Evolutionary conservation across 2,797 vertebrate genomes (phyloP), one percentile per base, ranked within the genome.

Genomic region (Chelon labrosus): DNA sequence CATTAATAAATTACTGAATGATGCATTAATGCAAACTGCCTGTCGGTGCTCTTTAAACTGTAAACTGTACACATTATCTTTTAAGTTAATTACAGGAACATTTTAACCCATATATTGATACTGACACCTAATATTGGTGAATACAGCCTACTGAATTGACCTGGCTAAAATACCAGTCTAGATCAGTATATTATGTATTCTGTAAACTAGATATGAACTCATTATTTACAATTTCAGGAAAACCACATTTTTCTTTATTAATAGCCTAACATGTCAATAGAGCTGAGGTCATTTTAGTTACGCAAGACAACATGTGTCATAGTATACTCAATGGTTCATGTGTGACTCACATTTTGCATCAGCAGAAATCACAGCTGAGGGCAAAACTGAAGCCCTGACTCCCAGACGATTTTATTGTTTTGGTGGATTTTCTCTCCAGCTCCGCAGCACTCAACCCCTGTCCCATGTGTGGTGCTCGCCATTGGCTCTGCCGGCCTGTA

Each of bases 401-500:
- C 39, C n/a, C 10, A 20, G 38, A 10, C 22, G 12, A 13, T 55
- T 42, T 7, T 5, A n/a, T 10, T 37, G 25, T 37, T 10, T 10
- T 11, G 53, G 22, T 7, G 7, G 27, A 14, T 54, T 35, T 16
- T 31, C 16, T 8, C 13, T 14, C 5, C 17, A 46, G 44, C n/a
- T 14, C 73, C 58, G 71, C 69, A 76, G 68, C 77, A 7, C 39
- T 67, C 20, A 1, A 63, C 65, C 31, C 74, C 65, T 77, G 80
- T 60, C 74, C 77, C 83, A 70, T 84, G 78, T 69, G 81, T 79
- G 80, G 80, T 77, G 85, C 79, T 75, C 53, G 59, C 86, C 77
- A 95, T 95, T 95, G 94, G 94, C 88, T 89, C 59, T 0, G 70
- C 20, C 46, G 75, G 22, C 54, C 64, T 14, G n/a, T 38, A 59